Base-by-base conservation (phyloP, 2,113 vertebrate genomes). In the Diadophis punctatus region DNA sequence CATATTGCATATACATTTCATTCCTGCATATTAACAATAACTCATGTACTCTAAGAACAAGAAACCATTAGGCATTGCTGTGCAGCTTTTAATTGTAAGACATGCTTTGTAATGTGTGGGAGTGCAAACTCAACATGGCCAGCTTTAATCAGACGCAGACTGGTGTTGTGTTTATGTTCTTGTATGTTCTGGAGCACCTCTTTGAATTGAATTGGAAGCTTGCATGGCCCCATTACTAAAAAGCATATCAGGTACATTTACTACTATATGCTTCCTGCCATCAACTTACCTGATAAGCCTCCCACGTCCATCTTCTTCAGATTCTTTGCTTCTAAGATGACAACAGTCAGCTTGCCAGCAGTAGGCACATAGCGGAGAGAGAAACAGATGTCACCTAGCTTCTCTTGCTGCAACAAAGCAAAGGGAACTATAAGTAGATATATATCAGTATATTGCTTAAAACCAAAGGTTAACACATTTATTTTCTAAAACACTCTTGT, bases 221-320 rank as follows among this genome's bases (percentile, higher is more conserved):
- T 74, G 18, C 74, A 80, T 8, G 18, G 74, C 34, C 34, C 18
- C 34, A 90, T 92, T 88, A 88, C 1, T 60, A 12, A 90, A 96
- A 93, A 91, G 68, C 30, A 93, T 93, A 93, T 30, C n/a, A 86
- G 46, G 8, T 4, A 94, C 88, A 95, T 87, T 86, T 86, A 16
- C 22, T 90, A 89, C 46, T 91, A 95, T 34, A 92, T 63, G 88
- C 39, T 90, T 80, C 93, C 95, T 93, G 94, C 93, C 34, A 92
- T 85, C 88, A 91, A 95, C 97, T 95, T 97, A 99, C 99, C 99
- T 97, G 99, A 99, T 96, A 99, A 97, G 90, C 99, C 99, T 93
- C 99, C 99, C 1, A 99, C 99, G 48, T 99, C 99, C 99, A 99
- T 99, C 97, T 99, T 99, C 98, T 99, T 99, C 97, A 99, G 98